These are phyloP conservation scores for Pomacea maculata DNA, from an alignment of 1,140 invertebrate genomes.

Conservation along the genomic window DNA sequence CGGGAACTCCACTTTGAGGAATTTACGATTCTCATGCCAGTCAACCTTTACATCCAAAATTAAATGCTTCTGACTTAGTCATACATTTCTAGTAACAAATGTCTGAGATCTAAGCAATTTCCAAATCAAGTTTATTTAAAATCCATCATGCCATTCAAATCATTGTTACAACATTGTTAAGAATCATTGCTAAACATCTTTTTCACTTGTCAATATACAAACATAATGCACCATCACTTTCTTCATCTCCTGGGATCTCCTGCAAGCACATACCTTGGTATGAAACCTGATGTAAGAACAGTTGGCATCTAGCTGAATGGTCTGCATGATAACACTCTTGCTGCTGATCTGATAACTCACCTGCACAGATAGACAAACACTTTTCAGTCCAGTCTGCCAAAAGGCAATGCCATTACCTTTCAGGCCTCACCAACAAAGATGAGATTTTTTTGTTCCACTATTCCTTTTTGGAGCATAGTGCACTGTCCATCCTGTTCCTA, in stretches of 20 bases:
- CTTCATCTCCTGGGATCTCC: too few species aligned
- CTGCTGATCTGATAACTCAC: constrained; percentile 61
- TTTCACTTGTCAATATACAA: too few species aligned
- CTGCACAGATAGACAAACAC: constrained; percentile 30
- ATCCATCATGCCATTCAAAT: too few species aligned
- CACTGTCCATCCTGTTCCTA: not conserved
- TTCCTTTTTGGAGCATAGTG: too few species aligned
- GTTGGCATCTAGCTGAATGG: constrained; percentile 65
- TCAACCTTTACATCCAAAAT: constrained; percentile 52
- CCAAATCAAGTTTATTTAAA: too few species aligned
- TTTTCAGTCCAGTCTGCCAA: not conserved
- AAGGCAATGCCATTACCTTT: not conserved
- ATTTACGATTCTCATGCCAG: constrained; percentile 70
- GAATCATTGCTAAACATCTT: too few species aligned
- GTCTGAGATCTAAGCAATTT: too few species aligned
- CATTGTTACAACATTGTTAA: too few species aligned
- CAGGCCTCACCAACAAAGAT: too few species aligned
- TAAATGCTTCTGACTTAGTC: not conserved
- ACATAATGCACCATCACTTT: too few species aligned
- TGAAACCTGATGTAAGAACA: constrained; percentile 68
- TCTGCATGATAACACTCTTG: constrained; percentile 62
- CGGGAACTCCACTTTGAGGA: constrained; percentile 70
- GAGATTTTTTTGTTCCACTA: too few species aligned
- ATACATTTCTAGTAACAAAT: too few species aligned
- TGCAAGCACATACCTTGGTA: constrained; percentile 48